phyloP scores from a whole-genome alignment of 1,140 invertebrate species.

The Drepana arcuata region DNA sequence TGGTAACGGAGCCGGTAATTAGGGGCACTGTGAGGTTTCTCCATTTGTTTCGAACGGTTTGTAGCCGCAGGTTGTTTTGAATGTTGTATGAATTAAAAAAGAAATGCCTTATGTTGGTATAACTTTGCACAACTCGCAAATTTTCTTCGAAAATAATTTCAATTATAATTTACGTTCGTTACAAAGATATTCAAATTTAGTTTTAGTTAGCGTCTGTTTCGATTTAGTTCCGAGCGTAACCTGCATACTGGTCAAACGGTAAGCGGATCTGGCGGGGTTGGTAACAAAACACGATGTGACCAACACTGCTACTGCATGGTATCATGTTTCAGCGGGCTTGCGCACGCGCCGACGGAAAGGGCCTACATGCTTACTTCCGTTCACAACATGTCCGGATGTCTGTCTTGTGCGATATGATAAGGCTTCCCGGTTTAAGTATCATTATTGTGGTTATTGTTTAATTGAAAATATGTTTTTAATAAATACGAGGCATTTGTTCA shows the following conservation, averaged over 20 bases:
- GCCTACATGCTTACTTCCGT: constrained; percentile 39
- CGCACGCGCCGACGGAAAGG: constrained; percentile 54
- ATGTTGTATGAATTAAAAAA: constrained; percentile 28
- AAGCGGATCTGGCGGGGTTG: constrained; percentile 22
- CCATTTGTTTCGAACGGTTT: constrained; percentile 58
- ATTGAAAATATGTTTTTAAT: too few species aligned
- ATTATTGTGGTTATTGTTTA: too few species aligned
- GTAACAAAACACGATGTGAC: constrained; percentile 32
- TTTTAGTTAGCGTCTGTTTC: too few species aligned
- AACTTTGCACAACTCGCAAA: constrained; percentile 9
- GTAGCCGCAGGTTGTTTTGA: constrained; percentile 36
- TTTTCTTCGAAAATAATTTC: too few species aligned
- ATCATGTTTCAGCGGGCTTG: constrained; percentile 35
- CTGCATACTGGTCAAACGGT: too few species aligned
- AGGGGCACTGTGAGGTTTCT: constrained; percentile 55
- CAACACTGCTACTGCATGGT: constrained; percentile 9
- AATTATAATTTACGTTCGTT: too few species aligned
- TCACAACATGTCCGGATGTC: constrained; percentile 14
- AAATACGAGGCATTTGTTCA: too few species aligned
- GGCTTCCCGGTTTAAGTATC: constrained; percentile 36
- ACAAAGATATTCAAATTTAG: too few species aligned
- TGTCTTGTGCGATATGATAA: constrained; percentile 32
- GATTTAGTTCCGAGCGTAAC: too few species aligned
- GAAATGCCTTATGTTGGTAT: constrained; percentile 17
- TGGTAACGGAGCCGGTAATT: constrained; percentile 57